phyloP scores from a whole-genome alignment of 2,888 invertebrate genomes.

The Bugula neritina region DNA sequence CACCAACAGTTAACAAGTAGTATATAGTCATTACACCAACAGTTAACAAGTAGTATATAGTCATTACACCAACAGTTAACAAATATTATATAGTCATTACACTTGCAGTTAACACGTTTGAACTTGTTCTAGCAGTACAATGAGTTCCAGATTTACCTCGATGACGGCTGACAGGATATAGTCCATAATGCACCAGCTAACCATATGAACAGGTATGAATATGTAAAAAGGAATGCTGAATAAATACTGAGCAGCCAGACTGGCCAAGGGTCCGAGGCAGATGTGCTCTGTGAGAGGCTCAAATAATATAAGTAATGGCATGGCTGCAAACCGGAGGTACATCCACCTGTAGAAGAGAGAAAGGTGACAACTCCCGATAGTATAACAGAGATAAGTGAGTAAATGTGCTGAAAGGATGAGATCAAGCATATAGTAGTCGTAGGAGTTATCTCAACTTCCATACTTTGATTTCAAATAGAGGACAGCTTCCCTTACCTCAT shows the following conservation, averaged over 20 bases:
- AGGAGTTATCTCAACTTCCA: too few relatives aligned
- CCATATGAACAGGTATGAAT: slow-evolving; percentile 84
- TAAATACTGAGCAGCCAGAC: slow-evolving; percentile 75
- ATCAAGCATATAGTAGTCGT: too few relatives aligned
- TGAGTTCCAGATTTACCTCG: slow-evolving; percentile 66
- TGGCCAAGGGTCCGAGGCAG: slow-evolving; percentile 81
- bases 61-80: background rate
- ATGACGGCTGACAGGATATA: slow-evolving; percentile 69
- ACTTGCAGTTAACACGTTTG: background rate
- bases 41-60: background rate
- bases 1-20: background rate
- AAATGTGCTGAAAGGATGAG: too few relatives aligned
- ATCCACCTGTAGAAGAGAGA: slow-evolving; percentile 70
- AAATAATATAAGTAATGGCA: slow-evolving; percentile 80
- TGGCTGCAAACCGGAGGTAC: slow-evolving; percentile 88
- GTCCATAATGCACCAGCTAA: slow-evolving; percentile 92
- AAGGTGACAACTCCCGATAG: too few relatives aligned
- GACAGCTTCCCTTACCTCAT: too few relatives aligned
- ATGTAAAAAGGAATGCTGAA: slow-evolving; percentile 83
- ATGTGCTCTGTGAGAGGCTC: slow-evolving; percentile 95
- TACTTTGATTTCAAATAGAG: too few relatives aligned
- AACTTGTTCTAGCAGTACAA: too few relatives aligned
- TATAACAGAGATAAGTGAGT: too few relatives aligned
- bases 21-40: background rate
- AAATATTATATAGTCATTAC: background rate